Conservation (phyloP, 2,888 invertebrate species). For the Orchesellides sinensis region DNA sequence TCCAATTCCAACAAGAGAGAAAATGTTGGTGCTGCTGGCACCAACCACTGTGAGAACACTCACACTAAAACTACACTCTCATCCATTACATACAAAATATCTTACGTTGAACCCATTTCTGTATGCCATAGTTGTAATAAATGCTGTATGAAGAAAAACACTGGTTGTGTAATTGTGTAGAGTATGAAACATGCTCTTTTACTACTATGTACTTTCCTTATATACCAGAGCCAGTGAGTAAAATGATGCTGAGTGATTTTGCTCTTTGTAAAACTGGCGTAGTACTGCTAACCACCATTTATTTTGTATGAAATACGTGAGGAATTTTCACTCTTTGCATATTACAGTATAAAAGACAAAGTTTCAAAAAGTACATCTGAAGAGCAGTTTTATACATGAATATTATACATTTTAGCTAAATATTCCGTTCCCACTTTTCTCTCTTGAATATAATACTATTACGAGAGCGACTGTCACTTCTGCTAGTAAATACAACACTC, state of each 20-base stretch:
- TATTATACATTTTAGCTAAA: neutral
- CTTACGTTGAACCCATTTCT: too few species aligned
- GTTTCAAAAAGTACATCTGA: too few species aligned
- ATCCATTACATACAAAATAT: too few species aligned
- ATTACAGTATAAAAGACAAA: neutral
- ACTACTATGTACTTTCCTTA: too few species aligned
- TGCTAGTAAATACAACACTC: neutral
- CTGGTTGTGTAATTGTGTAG: too few species aligned
- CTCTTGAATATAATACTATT: conserved; percentile 7
- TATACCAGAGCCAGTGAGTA: conserved; percentile 4
- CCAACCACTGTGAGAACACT: conserved; percentile 13
- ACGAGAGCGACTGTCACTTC: too few species aligned
- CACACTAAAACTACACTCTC: conserved; percentile 1
- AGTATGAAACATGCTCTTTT: too few species aligned
- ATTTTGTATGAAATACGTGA: conserved; percentile 23
- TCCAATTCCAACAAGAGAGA: conserved; percentile 12
- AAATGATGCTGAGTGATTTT: neutral
- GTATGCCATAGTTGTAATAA: too few species aligned
- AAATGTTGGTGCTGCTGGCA: conserved; percentile 23
- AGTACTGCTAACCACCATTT: conserved; percentile 1
- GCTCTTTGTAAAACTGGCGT: neutral
- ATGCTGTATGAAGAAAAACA: too few species aligned
- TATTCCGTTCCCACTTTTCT: conserved; percentile 16
- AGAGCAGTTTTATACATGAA: neutral
- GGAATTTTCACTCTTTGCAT: conserved; percentile 13